phyloP scores from a whole-genome alignment of 2,113 vertebrate genomes.

The Electrona antarctica region DNA sequence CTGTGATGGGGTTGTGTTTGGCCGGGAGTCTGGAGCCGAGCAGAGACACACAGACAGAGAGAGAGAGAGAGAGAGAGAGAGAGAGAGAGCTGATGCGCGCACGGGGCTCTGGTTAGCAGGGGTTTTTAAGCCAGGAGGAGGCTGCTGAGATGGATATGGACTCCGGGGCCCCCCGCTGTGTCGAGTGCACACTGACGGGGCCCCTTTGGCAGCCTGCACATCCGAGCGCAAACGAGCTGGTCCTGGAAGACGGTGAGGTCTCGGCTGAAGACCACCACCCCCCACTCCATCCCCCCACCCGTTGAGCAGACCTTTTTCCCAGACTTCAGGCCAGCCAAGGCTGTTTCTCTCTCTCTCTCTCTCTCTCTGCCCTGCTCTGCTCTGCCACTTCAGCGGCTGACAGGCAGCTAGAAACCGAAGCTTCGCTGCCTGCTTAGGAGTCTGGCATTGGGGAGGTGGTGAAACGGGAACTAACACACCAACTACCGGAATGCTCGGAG shows the following conservation, averaged over 20 bases:
- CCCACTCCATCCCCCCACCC: slow-evolving; percentile 49
- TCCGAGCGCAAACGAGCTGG: slow-evolving; percentile 73
- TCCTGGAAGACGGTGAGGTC: slow-evolving; percentile 75
- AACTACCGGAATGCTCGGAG: slow-evolving; percentile 62
- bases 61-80: slow-evolving; percentile 10
- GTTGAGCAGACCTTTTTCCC: slow-evolving; percentile 76
- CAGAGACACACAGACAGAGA: no score
- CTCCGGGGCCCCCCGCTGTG: slow-evolving; percentile 68
- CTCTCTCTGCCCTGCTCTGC: slow-evolving; percentile 43
- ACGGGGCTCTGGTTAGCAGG: slow-evolving; percentile 71
- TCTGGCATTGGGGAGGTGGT: slow-evolving; percentile 66
- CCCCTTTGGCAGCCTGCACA: slow-evolving; percentile 74
- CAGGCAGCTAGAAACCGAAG: slow-evolving; percentile 65
- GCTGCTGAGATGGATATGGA: slow-evolving; percentile 77
- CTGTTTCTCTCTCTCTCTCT: slow-evolving; percentile 69
- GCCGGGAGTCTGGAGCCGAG: slow-evolving; percentile 64
- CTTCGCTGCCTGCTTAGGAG: slow-evolving; percentile 52
- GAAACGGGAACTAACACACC: slow-evolving; percentile 44
- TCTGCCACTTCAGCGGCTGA: slow-evolving; percentile 51
- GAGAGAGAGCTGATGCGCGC: slow-evolving; percentile 67
- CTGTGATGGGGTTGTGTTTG: slow-evolving; percentile 69
- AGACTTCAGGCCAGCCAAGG: slow-evolving; percentile 74
- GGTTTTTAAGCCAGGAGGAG: slow-evolving; percentile 71
- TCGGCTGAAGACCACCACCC: slow-evolving; percentile 60
- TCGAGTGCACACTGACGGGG: slow-evolving; percentile 71